Base-by-base conservation (phyloP, 35 echinoderm and acorn worm species). In the Apostichopus japonicus region DNA sequence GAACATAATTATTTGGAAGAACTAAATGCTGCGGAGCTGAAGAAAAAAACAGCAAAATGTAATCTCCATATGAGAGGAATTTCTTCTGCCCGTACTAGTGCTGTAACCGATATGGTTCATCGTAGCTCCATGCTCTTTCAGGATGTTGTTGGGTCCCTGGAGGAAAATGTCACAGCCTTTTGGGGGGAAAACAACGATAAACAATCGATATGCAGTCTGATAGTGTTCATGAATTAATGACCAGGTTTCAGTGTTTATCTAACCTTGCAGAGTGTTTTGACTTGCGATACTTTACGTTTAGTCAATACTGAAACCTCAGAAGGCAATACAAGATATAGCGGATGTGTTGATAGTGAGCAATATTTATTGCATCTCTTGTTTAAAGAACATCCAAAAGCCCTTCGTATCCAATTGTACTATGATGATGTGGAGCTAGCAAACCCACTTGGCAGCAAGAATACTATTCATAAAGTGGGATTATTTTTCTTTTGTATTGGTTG, bases 351-450 rank as follows among this genome's bases (percentile, higher is more conserved):
- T 21, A 62, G 79, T 72, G 55, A 23, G 24, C 72, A 56, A 51
- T 75, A 22, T 55, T 44, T 14, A 22, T 52, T 80, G 24, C 92
- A 90, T 90, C 72, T 23, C 57, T 77, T 94, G 15, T 59, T 94
- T 67, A 90, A 11, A 55, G 62, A 83, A 22, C 21, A 80, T 53
- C 86, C 93, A 80, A 79, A 94, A 14, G 72, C 93, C 52, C 56
- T 94, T n/a, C 87, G 87, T 15, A 14, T 94, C 23, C 87, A 90
- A 7, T 65, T 94, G n/a, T 94, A 91, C 24, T 94, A 94, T 90
- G 93, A 94, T 87, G 93, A 94, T 58, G 56, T 94, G 76, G 93
- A 90, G 44, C 56, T 89, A 2, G 59, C 15, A 14, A 94, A 94
- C 62, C 93, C 93, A 16, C 67, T 94, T 2, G 93, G 93, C 10